phyloP scores from a whole-genome alignment of 2,113 vertebrate species.

The Patagioenas fasciata region DNA sequence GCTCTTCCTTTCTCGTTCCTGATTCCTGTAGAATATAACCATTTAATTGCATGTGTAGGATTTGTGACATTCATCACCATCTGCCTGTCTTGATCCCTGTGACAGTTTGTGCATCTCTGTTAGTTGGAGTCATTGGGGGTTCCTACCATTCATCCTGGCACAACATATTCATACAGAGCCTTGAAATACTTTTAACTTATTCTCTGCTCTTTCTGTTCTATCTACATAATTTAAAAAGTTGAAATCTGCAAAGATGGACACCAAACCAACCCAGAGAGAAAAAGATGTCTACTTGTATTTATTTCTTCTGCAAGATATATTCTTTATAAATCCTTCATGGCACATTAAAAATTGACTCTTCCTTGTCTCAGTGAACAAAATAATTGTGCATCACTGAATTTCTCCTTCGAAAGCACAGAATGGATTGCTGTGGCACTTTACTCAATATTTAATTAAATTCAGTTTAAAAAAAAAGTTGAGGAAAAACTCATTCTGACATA shows the following conservation, averaged over 20 bases:
- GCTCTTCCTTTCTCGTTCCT: background rate
- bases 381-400: background rate
- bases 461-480: background rate
- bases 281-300: slow-evolving; percentile 40
- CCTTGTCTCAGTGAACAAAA: slow-evolving; percentile 29
- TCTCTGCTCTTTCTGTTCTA: background rate
- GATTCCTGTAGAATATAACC: background rate
- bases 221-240: slow-evolving; percentile 35
- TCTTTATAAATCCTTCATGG: slow-evolving; percentile 58
- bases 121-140: background rate
- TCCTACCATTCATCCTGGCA: background rate
- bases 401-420: background rate
- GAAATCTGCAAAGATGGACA: slow-evolving; percentile 16
- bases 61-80: accelerated
- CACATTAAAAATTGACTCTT: slow-evolving; percentile 64
- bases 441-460: slow-evolving; percentile 60
- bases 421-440: slow-evolving; percentile 19
- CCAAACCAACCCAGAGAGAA: background rate
- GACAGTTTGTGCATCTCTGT: background rate
- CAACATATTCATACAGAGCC: background rate
- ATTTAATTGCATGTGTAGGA: accelerated
- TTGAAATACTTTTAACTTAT: background rate
- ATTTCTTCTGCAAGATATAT: slow-evolving; percentile 22
- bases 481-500: background rate
- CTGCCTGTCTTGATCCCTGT: accelerated